Percentiles rank a stretch among this genome's conserved stretches.
These are phyloP conservation scores for Andrena cerasifolii DNA, from an alignment of 1,140 invertebrate species.

Conservation along the genomic window DNA sequence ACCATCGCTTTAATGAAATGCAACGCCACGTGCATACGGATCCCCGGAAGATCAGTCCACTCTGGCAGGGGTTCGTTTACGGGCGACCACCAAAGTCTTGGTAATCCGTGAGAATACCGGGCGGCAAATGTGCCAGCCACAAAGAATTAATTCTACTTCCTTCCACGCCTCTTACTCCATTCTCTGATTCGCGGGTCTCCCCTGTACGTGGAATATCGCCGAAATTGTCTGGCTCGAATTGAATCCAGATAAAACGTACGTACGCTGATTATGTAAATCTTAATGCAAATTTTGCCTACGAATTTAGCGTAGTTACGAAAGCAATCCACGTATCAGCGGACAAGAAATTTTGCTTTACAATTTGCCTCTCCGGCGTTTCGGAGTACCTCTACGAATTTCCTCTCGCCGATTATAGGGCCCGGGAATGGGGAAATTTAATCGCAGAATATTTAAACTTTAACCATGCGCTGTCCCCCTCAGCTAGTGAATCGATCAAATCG, in stretches of 20 bases:
- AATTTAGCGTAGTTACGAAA: slow-evolving; percentile 46
- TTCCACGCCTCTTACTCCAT: background rate
- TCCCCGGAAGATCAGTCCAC: slow-evolving; percentile 64
- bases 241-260: slow-evolving; percentile 37
- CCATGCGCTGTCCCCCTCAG: too few species aligned
- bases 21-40: slow-evolving; percentile 70
- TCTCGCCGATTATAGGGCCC: background rate
- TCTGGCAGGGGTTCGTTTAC: slow-evolving; percentile 68
- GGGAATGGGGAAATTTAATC: too few species aligned
- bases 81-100: slow-evolving; percentile 59
- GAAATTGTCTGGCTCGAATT: slow-evolving; percentile 43
- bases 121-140: slow-evolving; percentile 36
- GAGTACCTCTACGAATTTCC: background rate
- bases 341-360: slow-evolving; percentile 26
- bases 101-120: slow-evolving; percentile 52
- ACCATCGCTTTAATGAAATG: slow-evolving; percentile 69
- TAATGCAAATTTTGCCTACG: slow-evolving; percentile 30
- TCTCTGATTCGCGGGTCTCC: background rate
- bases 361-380: background rate
- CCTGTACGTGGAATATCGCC: slow-evolving; percentile 31
- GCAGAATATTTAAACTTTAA: too few species aligned
- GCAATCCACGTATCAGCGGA: slow-evolving; percentile 27
- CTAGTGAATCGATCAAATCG: too few species aligned
- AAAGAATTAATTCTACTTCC: slow-evolving; percentile 50
- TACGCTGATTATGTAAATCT: slow-evolving; percentile 50